Base-by-base conservation (phyloP, 1,140 invertebrate genomes). In the Zaprionus ghesquierei region DNA sequence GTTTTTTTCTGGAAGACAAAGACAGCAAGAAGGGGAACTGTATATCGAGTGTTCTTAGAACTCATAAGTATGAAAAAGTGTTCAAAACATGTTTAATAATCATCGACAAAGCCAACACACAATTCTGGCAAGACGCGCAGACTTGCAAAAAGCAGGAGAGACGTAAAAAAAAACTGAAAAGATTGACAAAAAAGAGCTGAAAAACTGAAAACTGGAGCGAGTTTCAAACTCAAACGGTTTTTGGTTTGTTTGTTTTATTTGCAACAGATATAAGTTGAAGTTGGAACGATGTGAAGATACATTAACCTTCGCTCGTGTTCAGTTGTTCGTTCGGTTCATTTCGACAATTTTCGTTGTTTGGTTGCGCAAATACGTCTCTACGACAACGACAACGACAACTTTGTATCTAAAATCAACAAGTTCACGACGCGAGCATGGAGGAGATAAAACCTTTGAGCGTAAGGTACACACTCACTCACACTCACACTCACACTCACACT, bases 401-500 rank as follows among this genome's bases (percentile, higher is more conserved):
- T 89, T 87, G 84, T 87, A 87, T 87, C 84, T 87, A 84, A 89
- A 89, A 87, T 89, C 84, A 87, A 87, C 84, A 84, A 87, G 85
- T 87, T 87, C 84, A 84, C 73, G 69, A 79, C 75, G 35, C 35
- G 75, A 60, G 69, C 80, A 76, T 46, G 75, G 76, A 68, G 79
- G 61, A 89, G 79, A 86, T 81, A 86, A 89, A 87, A 87, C 75
- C 75, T 87, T 87, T 74, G 79, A 87, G 82, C 82, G 65, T 78
- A 75, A 69, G 59, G 69, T 66, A 82, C 69, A 82, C 69, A 79
- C 46, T 60, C 51, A 71, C 50, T 69, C 64, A 71, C 58, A 61
- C 31, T 61, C 63, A 69, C 60, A 75, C 44, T 64, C 25, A 44
- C 29, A 41, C 35, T 51, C 29, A 35, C 41, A 60, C 27, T 44